Percentiles rank a stretch among this genome's conserved stretches.
These are phyloP conservation scores for Bombus superbus DNA, from an alignment of 1,140 invertebrate genomes.

Conservation along the genomic window DNA sequence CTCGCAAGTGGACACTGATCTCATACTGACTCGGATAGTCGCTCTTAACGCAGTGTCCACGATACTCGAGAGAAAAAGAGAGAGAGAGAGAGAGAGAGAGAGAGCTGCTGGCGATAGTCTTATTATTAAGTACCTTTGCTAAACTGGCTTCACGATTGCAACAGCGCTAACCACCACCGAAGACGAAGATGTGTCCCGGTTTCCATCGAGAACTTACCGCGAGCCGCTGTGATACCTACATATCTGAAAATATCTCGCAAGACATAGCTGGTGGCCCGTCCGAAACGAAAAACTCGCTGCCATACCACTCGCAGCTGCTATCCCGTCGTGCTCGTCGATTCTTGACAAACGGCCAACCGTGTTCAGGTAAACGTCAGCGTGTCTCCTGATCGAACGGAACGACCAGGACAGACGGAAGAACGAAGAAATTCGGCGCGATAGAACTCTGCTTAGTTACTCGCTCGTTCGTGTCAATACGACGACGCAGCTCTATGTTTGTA, in stretches of 20 bases:
- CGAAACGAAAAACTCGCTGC: neutral
- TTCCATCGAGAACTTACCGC: slow-evolving; percentile 3
- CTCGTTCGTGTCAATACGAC: neutral
- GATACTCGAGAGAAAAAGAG: too few relatives aligned
- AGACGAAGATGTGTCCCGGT: slow-evolving; percentile 15
- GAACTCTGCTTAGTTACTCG: neutral
- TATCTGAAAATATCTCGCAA: slow-evolving; percentile 35
- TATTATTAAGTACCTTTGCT: too few relatives aligned
- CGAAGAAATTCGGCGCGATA: too few relatives aligned
- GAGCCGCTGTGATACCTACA: neutral
- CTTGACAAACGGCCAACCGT: slow-evolving; percentile 18
- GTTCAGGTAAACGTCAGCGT: neutral
- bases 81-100: too few relatives aligned
- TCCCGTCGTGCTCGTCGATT: slow-evolving; percentile 24
- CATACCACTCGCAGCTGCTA: neutral
- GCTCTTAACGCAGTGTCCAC: too few relatives aligned
- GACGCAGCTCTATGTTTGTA: too few relatives aligned
- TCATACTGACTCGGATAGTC: too few relatives aligned
- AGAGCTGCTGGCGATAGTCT: too few relatives aligned
- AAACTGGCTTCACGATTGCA: neutral
- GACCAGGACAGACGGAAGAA: too few relatives aligned
- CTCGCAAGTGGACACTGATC: too few relatives aligned
- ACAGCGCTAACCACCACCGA: neutral
- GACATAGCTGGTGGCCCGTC: neutral
- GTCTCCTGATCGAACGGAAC: too few relatives aligned